Evolutionary conservation across 2,797 vertebrate species (phyloP).

Genomic region (Dallia pectoralis): DNA sequence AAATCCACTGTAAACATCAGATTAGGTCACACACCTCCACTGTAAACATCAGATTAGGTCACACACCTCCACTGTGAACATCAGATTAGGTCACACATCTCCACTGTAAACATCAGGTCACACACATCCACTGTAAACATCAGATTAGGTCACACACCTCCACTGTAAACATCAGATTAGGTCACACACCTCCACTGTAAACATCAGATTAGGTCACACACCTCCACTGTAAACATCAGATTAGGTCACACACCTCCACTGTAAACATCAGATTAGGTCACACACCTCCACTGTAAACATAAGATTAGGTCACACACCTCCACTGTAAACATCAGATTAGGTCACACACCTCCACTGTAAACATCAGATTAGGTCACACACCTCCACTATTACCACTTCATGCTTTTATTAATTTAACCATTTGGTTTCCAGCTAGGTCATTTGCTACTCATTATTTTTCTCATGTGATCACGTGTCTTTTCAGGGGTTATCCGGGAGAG

Average conservation of each 20-base stretch:
- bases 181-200: too few species aligned
- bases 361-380: background rate
- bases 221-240: background rate
- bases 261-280: background rate
- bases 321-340: background rate
- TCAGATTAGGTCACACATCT: background rate
- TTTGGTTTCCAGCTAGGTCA: background rate
- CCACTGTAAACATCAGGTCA: background rate
- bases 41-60: too few species aligned
- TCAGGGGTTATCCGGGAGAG: conserved; percentile 98
- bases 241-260: too few species aligned
- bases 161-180: background rate
- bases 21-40: background rate
- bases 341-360: background rate
- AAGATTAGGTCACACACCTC: too few species aligned
- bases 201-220: background rate
- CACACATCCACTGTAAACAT: too few species aligned
- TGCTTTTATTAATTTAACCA: background rate
- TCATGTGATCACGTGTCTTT: conserved; percentile 39
- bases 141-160: background rate
- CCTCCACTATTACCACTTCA: background rate
- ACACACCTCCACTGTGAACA: too few species aligned
- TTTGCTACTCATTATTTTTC: background rate
- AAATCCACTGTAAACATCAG: background rate
- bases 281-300: background rate